Evolutionary conservation across 2,888 invertebrate species (phyloP), one percentile per base, ranked within the genome.

Genomic region (Pammene fasciana): DNA sequence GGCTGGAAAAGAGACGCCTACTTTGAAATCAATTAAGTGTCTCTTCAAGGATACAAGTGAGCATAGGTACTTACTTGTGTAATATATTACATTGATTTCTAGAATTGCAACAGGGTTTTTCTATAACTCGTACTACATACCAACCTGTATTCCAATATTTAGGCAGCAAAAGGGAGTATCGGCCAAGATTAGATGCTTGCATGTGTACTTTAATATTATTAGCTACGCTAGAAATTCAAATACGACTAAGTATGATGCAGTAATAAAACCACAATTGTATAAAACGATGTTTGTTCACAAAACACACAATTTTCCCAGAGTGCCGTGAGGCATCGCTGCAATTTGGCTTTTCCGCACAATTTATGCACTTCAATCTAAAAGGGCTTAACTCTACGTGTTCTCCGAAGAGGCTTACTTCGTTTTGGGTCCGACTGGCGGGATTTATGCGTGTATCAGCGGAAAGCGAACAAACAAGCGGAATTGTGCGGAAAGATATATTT

Each of bases 331-430:
- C 87, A 88, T 86, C 79, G 84, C 83, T 81, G 90, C 89, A 91
- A 91, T 92, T 92, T 88, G 86, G 87, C 85, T 84, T 86, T 89
- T 89, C 83, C 86, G 83, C 85, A 83, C 84, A 85, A 91, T 92
- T 92, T 92, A 92, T 90, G 89, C 78, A 88, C 83, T 9, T 26
- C n/a, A 14, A 18, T 52, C 41, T 18, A 62, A 52, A 62, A 41
- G n/a, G 38, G 18, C 52, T 50, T 41, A 50, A 41, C 18, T 34
- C 8, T 18, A 10, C 7, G 16, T 18, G 26, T 13, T 13, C 18
- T 7, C n/a, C 3, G 1, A 38, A 38, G 10, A 26, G 9, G 6
- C 41, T 41, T 62, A n/a, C 9, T 18, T 41, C 50, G 50, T 62
- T 62, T 4, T n/a, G 16, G 1, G 41, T 5, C 38, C 7, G 16